Conservation (phyloP, 2,888 invertebrate species). For the Stratiomys singularior region DNA sequence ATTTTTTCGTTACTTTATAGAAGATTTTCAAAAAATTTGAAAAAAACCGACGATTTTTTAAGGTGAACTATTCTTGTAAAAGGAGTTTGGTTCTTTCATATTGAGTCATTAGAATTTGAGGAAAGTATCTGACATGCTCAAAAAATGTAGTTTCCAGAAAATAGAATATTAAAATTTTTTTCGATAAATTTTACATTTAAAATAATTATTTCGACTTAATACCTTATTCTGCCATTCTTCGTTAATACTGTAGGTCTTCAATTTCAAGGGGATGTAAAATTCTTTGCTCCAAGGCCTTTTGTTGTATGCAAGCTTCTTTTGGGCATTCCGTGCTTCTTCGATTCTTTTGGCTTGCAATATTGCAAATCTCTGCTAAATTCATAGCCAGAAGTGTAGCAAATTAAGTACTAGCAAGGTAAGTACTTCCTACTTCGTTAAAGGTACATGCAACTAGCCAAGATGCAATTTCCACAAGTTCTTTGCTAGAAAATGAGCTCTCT, state of each 20-base stretch:
- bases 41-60: not conserved
- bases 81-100: not conserved
- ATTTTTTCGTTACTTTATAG: not conserved
- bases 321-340: not conserved
- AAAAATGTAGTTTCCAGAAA: slow-evolving; percentile 21
- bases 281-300: slow-evolving; percentile 10
- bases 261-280: not conserved
- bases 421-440: too few species aligned
- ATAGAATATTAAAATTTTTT: not conserved
- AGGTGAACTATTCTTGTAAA: slow-evolving; percentile 2
- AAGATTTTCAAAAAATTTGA: not conserved
- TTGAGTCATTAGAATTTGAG: not conserved
- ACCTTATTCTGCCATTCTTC: slow-evolving; percentile 2
- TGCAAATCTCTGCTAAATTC: not conserved
- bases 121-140: not conserved
- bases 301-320: slow-evolving; percentile 7
- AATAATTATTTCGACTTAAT: not conserved
- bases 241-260: slow-evolving; percentile 5
- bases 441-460: slow-evolving; percentile 1
- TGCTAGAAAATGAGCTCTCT: slow-evolving; percentile 13
- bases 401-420: not conserved
- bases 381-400: slow-evolving; percentile 8
- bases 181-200: not conserved
- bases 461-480: slow-evolving; percentile 10
- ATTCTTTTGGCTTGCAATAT: slow-evolving; percentile 6